Evolutionary conservation across 2,113 vertebrate genomes (phyloP), one percentile per base, ranked within the genome.

Genomic region (Callipepla californica): DNA sequence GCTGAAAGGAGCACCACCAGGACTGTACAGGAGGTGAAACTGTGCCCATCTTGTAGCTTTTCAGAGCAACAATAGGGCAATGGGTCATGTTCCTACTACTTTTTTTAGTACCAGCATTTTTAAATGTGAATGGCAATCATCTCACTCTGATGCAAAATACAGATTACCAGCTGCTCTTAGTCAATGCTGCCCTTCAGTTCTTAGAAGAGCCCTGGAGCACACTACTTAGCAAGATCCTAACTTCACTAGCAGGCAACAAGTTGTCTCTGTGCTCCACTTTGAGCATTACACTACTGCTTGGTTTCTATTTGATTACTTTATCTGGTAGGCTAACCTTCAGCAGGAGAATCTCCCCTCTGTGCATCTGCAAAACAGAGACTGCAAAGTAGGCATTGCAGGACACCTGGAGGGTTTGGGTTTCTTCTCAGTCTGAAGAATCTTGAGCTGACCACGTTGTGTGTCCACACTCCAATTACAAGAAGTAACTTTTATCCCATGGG

Each of bases 241-340:
- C 30, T 90, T 0, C 0, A 3, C 50, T 87, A 44, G 11, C 34
- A 80, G 47, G 44, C 58, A 44, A 4, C 40, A 21, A 5, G 50
- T 44, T 1, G 6, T 21, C 13, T 72, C 34, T 44, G 5, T 63
- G 40, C 34, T 7, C 70, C 11, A 5, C 8, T 76, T 30, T 65
- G 38, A 85, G 16, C 9, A 10, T 17, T 40, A 1, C 0, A 0
- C 15, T 34, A 8, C 15, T 40, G 10, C 76, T 9, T 82, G 22
- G 32, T n/a, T 32, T 74, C 6, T 72, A 18, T 8, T 92, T 4
- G 3, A 20, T 75, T 30, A 36, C 28, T 68, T 7, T 38, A 66
- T 38, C 25, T 42, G n/a, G 6, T 40, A 62, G 13, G 59, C 6
- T 15, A 16, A 26, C 36, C 26, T 91, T 13, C 45, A n/a, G 18